Evolutionary conservation across 1,140 invertebrate species (phyloP).

Genomic region (Tetranychus urticae): DNA sequence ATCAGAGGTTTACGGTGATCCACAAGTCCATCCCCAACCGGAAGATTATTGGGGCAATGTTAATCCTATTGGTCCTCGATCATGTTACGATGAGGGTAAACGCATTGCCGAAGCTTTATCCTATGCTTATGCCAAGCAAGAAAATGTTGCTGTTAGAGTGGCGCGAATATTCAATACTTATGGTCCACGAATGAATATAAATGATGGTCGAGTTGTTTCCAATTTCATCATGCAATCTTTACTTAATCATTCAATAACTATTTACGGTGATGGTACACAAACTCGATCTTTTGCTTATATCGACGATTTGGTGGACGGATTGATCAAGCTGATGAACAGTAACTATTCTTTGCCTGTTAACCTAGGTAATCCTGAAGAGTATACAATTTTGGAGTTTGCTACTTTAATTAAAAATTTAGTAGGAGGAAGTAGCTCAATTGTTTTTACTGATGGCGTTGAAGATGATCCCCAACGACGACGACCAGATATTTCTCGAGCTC

Average conservation of each 20-base stretch:
- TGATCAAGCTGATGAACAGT: slow-evolving; percentile 74
- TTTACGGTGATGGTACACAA: slow-evolving; percentile 86
- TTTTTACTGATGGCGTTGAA: slow-evolving; percentile 53
- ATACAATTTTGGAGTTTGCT: slow-evolving; percentile 89
- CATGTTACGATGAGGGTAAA: slow-evolving; percentile 98
- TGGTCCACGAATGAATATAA: slow-evolving; percentile 98
- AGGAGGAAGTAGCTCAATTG: slow-evolving; percentile 33
- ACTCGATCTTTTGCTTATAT: slow-evolving; percentile 97
- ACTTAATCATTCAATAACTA: slow-evolving; percentile 79
- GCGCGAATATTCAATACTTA: slow-evolving; percentile 98
- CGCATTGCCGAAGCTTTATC: slow-evolving; percentile 84
- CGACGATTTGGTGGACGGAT: slow-evolving; percentile 81
- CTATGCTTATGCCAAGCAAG: slow-evolving; percentile 90
- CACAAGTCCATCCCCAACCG: slow-evolving; percentile 80
- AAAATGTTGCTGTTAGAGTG: slow-evolving; percentile 76
- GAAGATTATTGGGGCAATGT: slow-evolving; percentile 97
- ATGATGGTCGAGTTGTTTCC: slow-evolving; percentile 92
- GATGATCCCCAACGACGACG: slow-evolving; percentile 85
- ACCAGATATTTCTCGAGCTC: slow-evolving; percentile 76
- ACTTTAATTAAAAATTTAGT: slow-evolving; percentile 53
- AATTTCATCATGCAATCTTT: slow-evolving; percentile 95
- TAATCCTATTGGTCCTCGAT: slow-evolving; percentile 77
- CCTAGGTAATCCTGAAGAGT: slow-evolving; percentile 91
- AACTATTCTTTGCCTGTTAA: slow-evolving; percentile 86
- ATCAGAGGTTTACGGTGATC: slow-evolving; percentile 94